Base-by-base conservation (phyloP, 2,797 vertebrate genomes). In the Peromyscus eremicus region DNA sequence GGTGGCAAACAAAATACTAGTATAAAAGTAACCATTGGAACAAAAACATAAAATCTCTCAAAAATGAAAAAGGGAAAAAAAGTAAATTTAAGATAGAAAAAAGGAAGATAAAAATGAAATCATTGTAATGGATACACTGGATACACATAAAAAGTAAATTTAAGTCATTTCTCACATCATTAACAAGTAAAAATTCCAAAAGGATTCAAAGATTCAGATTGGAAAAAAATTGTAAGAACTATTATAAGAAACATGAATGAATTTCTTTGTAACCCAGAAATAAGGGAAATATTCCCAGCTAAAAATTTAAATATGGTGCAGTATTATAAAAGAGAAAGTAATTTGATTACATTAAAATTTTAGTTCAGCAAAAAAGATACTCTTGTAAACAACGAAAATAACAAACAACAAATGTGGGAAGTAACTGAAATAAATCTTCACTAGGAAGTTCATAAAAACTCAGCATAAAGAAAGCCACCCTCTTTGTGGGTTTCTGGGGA, bases 161-260 rank as follows among this genome's bases (percentile, higher is more conserved):
- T 83, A 5, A n/a, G 76, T 60, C 5, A 90, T 79, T 1, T 93
- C 2, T 92, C 43, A 84, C 37, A 92, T 80, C 2, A 88, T 46
- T 83, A 71, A 84, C 43, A 89, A 84, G 27, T 11, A 73, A 90
- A 93, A 79, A 32, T 34, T 75, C 32, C 34, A 57, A 91, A 92
- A 84, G 40, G 37, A 71, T 12, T 9, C n/a, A 57, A 88, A 71
- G 32, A 37, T 19, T 86, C 66, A 86, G 21, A n/a, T 6, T n/a
- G 10, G 2, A 55, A 52, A 70, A 43, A 68, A 68, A 34, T 27
- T 0, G 10, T 71, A 71, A 71, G 6, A 86, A 87, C 17, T 71
- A 37, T 27, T 87, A 71, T 25, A 71, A 86, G 84, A 71, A 86
- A 55, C 66, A 86, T 14, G 23, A 55, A 4, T 55, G 23, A 87